Percentiles rank a stretch among this genome's conserved stretches.
Evolutionary conservation across 2,113 vertebrate genomes (phyloP).

Genomic region (Rynchops niger): DNA sequence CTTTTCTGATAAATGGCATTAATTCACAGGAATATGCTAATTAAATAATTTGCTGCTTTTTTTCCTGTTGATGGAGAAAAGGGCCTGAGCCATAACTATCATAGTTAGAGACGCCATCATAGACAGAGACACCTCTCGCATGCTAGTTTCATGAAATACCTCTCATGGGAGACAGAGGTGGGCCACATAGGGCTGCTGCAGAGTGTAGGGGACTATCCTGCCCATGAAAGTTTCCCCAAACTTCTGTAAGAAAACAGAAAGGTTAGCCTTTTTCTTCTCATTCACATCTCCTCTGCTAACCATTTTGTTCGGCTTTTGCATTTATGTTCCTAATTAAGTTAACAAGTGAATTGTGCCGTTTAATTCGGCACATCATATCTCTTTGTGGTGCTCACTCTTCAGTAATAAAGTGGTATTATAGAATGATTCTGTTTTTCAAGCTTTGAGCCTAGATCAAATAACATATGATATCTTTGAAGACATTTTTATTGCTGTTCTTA

Average conservation of each 20-base stretch:
- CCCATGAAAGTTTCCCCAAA: not conserved
- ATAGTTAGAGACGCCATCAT: not conserved
- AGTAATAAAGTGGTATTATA: constrained; percentile 33
- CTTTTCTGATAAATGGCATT: constrained; percentile 64
- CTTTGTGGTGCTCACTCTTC: constrained; percentile 25
- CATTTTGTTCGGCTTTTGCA: constrained; percentile 23
- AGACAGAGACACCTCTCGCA: not conserved
- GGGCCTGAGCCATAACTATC: not conserved
- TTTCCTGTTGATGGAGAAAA: constrained; percentile 32
- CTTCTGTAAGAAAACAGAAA: not conserved
- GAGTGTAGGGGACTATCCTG: not conserved
- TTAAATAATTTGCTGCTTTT: constrained; percentile 65
- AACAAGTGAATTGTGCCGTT: constrained; percentile 50
- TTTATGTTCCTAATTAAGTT: constrained; percentile 69
- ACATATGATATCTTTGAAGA: constrained; percentile 27
- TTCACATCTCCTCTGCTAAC: not conserved
- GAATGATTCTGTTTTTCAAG: constrained; percentile 52
- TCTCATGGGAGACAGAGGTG: not conserved
- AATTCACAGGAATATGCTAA: constrained; percentile 44
- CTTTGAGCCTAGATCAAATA: constrained; percentile 61
- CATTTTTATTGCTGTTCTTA: constrained; percentile 16
- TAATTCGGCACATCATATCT: constrained; percentile 44
- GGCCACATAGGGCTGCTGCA: not conserved
- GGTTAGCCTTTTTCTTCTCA: not conserved
- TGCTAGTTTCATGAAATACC: not conserved